Evolutionary conservation across 2,113 vertebrate species (phyloP), one percentile per base, ranked within the genome.

Genomic region (Xenopus borealis): DNA sequence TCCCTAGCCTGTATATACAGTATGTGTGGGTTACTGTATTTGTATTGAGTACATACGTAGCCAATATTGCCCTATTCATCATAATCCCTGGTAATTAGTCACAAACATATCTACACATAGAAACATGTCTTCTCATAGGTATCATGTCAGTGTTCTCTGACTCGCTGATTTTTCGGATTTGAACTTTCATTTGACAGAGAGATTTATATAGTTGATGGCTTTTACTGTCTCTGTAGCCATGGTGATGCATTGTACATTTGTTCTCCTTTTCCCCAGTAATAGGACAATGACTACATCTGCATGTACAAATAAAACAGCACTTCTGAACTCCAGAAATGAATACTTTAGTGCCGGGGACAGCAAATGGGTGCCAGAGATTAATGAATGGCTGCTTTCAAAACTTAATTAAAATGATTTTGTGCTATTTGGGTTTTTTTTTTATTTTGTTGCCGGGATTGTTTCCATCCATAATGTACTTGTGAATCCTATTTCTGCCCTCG

Each of bases 381-480:
- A 82, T 75, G 84, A 85, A 78, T 83, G 86, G 84, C 68, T 90
- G 80, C 85, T 64, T 0, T 76, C 81, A 69, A 78, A 50, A 80
- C 78, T 81, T 88, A 90, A 91, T 92, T 87, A 90, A 89, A 88
- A 83, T 83, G 81, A 87, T 89, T 87, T 89, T 85, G 85, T 83
- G 86, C 88, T 89, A 87, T 40, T 40, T 40, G 33, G 5, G 33
- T 40, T 6, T 40, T 91, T 88, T 86, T 40, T 40, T 40, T 40
- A 4, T 88, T 86, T 85, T 87, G 86, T 86, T 88, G 84, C 88
- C 91, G 88, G 47, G 90, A 84, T 62, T 72, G 78, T 87, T 89
- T 85, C 33, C 87, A 89, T 80, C 84, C 78, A 77, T 86, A 85
- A 88, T 89, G 88, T 87, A 85, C 86, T 89, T 90, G 90, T 86